Base-by-base conservation (phyloP, 2,888 invertebrate genomes). In the Xestobium rufovillosum region DNA sequence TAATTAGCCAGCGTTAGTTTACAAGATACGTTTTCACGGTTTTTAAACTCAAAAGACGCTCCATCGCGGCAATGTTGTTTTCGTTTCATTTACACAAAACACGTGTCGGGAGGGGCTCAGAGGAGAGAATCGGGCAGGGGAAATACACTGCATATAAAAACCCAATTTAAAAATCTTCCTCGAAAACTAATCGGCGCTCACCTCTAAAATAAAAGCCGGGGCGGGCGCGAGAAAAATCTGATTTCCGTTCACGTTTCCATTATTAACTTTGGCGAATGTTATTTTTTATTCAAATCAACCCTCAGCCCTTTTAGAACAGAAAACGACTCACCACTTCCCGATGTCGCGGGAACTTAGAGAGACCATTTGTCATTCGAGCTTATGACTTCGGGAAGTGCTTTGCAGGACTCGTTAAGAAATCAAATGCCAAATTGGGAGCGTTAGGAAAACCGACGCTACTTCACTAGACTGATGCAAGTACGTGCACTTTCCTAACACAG, bases 241-340 rank as follows among this genome's bases (percentile, higher is more conserved):
- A 60, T 65, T 65, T 65, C 66, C 59, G 57, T 60, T 61, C 66
- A 65, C 66, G 66, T 65, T 61, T 59, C 61, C 64, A 61, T 66
- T 66, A 66, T 66, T 66, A 66, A 65, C 65, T 66, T 64, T 60
- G 55, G 56, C 53, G 57, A 59, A 64, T 63, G 63, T 63, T 63
- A 63, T 63, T 64, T 63, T 65, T 64, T 65, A 66, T 66, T 66
- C 65, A 66, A 65, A 66, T 66, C 62, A 52, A 50, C 50, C 51
- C 12, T 8, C 4, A 9, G 25, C 38, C 42, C 47, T 45, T 41
- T 35, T n/a, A n/a, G n/a, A n/a, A n/a, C n/a, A n/a, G n/a, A n/a
- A 33, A 36, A 40, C 36, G 28, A 31, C 38, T 36, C 47, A 43
- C 39, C 45, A 44, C 44, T 49, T 50, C 47, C 45, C 45, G 48